Evolutionary conservation across 2,797 vertebrate species (phyloP).

Genomic region (Sciurus vulgaris): DNA sequence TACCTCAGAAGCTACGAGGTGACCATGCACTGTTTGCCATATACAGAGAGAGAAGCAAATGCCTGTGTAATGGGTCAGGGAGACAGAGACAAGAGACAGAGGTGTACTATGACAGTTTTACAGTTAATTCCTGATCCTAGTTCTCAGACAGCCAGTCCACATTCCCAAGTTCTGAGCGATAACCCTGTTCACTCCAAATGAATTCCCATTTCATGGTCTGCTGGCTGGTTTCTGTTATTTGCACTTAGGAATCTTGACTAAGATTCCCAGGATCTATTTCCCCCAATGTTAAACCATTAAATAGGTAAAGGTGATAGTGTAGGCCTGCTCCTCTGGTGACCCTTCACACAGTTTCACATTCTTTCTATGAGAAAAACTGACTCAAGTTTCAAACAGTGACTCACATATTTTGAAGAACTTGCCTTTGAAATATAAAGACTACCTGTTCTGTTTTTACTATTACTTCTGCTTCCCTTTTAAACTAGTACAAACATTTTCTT

Average conservation of each 20-base stretch:
- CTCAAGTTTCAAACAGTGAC: conserved; percentile 21
- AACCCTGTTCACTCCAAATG: neutral
- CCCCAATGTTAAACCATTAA: neutral
- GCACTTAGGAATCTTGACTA: neutral
- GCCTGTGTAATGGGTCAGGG: neutral
- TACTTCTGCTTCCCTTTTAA: conserved; percentile 38
- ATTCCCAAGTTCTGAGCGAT: neutral
- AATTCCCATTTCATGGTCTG: neutral
- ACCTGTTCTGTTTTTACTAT: conserved; percentile 52
- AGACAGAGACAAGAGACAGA: neutral
- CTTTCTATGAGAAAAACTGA: neutral
- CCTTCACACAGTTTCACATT: conserved; percentile 21
- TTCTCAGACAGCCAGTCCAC: neutral
- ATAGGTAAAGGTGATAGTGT: neutral
- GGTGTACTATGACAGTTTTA: neutral
- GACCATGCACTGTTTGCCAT: fast-evolving
- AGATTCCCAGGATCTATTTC: conserved; percentile 1
- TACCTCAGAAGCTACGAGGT: neutral
- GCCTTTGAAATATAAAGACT: conserved; percentile 37
- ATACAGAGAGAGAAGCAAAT: neutral
- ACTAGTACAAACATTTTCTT: neutral
- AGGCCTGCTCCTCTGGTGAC: neutral
- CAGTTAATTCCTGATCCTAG: neutral
- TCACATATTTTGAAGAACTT: conserved; percentile 66
- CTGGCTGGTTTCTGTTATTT: neutral